These are phyloP conservation scores for Reticulitermes lucifugus DNA, from an alignment of 2,888 invertebrate species.

Conservation along the genomic window DNA sequence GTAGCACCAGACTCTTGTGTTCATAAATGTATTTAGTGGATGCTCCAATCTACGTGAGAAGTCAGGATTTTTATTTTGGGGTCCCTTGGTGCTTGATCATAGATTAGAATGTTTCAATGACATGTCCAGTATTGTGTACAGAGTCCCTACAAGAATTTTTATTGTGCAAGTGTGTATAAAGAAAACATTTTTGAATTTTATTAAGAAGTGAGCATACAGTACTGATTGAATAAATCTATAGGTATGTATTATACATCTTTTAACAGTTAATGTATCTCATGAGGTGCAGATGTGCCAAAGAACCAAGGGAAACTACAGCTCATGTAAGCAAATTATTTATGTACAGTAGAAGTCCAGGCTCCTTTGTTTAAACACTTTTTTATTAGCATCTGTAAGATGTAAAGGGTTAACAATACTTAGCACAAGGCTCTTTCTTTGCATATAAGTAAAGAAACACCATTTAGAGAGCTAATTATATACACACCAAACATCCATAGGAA, in stretches of 20 bases:
- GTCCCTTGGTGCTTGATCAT: not conserved
- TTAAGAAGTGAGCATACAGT: not conserved
- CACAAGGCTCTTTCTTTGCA: too few relatives aligned
- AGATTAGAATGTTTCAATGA: not conserved
- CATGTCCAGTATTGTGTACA: not conserved
- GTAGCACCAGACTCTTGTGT: constrained; percentile 5
- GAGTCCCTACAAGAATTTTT: not conserved
- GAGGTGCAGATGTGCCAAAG: not conserved
- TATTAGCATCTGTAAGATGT: too few relatives aligned
- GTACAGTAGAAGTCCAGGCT: too few relatives aligned
- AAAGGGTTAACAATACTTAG: too few relatives aligned
- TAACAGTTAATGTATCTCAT: not conserved
- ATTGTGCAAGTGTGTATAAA: not conserved
- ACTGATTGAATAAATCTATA: not conserved
- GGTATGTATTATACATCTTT: not conserved
- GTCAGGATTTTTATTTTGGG: not conserved
- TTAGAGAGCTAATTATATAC: too few relatives aligned
- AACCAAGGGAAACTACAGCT: not conserved
- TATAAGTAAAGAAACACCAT: too few relatives aligned
- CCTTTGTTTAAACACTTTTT: too few relatives aligned
- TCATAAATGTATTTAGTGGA: not conserved
- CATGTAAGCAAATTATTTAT: too few relatives aligned
- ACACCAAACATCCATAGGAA: too few relatives aligned
- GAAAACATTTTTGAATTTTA: not conserved
- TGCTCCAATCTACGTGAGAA: not conserved